These are phyloP conservation scores for Lithobates sylvaticus DNA, from an alignment of 2,797 vertebrate species.

Conservation along the genomic window DNA sequence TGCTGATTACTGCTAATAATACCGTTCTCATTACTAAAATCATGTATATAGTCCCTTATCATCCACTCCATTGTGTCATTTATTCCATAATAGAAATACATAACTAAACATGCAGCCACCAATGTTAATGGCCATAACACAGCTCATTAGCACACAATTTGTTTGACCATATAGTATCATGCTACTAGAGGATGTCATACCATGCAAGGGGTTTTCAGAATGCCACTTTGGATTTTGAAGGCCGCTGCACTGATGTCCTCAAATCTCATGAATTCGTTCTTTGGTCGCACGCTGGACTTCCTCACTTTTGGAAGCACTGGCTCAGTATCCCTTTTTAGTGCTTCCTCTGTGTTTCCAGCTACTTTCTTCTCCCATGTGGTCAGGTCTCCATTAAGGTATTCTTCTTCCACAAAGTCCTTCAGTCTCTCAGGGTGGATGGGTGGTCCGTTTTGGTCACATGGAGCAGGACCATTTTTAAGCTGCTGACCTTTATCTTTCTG, in stretches of 20 bases:
- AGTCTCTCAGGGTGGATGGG: conserved; percentile 87
- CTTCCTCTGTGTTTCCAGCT: conserved; percentile 70
- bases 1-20: too few relatives aligned
- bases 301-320: conserved; percentile 68
- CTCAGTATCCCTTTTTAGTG: conserved; percentile 76
- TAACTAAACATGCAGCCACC: too few relatives aligned
- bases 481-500: conserved; percentile 64
- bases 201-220: conserved; percentile 91
- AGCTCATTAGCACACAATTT: not conserved
- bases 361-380: conserved; percentile 78
- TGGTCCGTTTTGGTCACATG: conserved; percentile 75
- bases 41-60: too few relatives aligned
- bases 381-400: conserved; percentile 82
- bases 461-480: conserved; percentile 67
- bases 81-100: too few relatives aligned
- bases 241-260: conserved; percentile 91
- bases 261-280: conserved; percentile 80
- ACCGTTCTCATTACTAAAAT: too few relatives aligned
- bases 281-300: conserved; percentile 65
- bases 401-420: conserved; percentile 90
- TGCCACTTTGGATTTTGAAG: conserved; percentile 84
- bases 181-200: conserved; percentile 70
- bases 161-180: not conserved
- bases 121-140: not conserved
- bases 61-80: too few relatives aligned